These are phyloP conservation scores for Limnephilus lunatus DNA, from an alignment of 2,888 invertebrate species.

Conservation along the genomic window DNA sequence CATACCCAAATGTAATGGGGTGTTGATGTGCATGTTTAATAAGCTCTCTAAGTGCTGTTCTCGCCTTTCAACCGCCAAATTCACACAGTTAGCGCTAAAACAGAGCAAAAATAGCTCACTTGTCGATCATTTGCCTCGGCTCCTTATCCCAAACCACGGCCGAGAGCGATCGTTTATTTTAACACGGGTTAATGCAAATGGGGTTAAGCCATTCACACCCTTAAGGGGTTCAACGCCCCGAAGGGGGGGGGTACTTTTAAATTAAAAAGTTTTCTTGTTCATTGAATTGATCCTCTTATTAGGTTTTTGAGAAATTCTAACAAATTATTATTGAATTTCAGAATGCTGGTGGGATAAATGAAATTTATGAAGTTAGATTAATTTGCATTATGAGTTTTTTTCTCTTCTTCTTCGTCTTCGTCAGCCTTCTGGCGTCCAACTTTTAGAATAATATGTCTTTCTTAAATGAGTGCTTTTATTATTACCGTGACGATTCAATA, in stretches of 20 bases:
- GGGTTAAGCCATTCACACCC: background rate
- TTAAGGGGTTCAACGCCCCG: background rate
- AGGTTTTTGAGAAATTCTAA: background rate
- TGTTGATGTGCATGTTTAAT: background rate
- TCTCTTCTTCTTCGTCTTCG: too few relatives aligned
- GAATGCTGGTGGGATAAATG: background rate
- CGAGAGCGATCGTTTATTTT: slow-evolving; percentile 24
- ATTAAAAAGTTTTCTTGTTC: background rate
- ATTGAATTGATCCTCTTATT: background rate
- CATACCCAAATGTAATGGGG: background rate
- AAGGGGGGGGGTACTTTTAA: background rate
- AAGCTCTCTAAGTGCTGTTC: background rate
- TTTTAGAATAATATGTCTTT: too few relatives aligned
- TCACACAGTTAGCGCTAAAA: background rate
- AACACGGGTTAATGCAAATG: slow-evolving; percentile 18
- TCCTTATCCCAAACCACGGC: background rate
- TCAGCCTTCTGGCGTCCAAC: too few relatives aligned
- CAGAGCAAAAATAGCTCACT: slow-evolving; percentile 6
- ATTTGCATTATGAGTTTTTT: background rate
- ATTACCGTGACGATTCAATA: too few relatives aligned
- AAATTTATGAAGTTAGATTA: background rate
- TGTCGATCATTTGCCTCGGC: background rate
- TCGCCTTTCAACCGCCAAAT: background rate
- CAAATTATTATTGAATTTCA: background rate
- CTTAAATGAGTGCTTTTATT: too few relatives aligned